A percentile compares a stretch with the other conserved stretches of the same genome.
These are phyloP conservation scores for Rousettus leschenaultii DNA, from an alignment of 2,113 vertebrate species.

Conservation along the genomic window DNA sequence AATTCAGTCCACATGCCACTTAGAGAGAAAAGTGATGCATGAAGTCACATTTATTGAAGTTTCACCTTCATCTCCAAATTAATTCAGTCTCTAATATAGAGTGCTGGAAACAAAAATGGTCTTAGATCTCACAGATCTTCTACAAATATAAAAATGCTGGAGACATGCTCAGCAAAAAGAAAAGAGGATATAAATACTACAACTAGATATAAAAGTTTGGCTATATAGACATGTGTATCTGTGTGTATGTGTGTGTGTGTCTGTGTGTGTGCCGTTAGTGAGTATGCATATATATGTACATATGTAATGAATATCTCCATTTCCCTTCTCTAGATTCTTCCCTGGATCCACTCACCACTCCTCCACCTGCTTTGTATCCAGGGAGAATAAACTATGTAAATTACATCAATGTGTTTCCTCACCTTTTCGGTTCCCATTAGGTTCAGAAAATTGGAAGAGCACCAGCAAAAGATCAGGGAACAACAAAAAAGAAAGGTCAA, in stretches of 20 bases:
- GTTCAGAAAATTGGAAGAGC: not conserved
- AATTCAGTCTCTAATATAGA: not conserved
- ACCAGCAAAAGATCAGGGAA: conserved; percentile 24
- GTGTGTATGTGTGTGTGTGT: not conserved
- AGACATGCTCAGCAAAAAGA: not conserved
- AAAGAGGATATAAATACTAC: not conserved
- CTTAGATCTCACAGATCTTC: not conserved
- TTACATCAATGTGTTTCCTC: not conserved
- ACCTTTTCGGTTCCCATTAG: not conserved
- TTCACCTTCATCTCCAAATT: conserved; percentile 11
- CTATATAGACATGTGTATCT: not conserved
- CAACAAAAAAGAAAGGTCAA: not conserved
- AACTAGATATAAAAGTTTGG: conserved; percentile 11
- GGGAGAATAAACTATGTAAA: not conserved
- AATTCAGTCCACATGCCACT: conserved; percentile 1
- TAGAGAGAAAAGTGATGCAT: not conserved
- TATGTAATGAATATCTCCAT: not conserved
- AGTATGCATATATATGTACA: not conserved
- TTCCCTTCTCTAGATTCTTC: not conserved
- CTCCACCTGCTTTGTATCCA: not conserved
- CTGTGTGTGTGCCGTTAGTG: not conserved
- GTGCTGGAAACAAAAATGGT: not conserved
- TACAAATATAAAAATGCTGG: not conserved
- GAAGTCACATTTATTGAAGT: not conserved
- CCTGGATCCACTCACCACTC: not conserved